phyloP scores from a whole-genome alignment of 2,113 vertebrate genomes.

The Heptranchias perlo region DNA sequence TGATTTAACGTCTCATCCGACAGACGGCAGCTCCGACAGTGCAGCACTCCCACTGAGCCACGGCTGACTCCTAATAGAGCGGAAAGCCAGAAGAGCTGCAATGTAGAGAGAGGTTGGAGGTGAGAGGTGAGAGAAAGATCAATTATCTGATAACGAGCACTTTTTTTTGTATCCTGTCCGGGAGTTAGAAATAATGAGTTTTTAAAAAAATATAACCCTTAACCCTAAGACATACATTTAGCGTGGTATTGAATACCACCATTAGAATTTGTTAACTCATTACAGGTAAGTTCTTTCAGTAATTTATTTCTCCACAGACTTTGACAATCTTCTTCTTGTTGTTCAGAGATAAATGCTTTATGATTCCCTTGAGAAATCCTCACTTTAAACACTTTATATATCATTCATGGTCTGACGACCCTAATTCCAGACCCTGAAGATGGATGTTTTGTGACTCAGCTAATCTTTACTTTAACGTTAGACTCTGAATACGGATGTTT shows the following conservation, averaged over 20 bases:
- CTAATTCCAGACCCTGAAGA: background rate
- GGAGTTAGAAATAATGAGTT: background rate
- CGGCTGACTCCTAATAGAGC: background rate
- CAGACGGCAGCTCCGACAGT: background rate
- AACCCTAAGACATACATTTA: too few relatives aligned
- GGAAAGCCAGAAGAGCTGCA: background rate
- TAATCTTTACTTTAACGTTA: background rate
- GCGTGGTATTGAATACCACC: too few relatives aligned
- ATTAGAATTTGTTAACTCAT: too few relatives aligned
- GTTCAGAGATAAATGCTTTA: too few relatives aligned
- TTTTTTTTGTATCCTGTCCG: background rate
- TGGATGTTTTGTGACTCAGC: background rate
- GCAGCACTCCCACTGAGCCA: background rate
- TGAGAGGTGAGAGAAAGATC: background rate
- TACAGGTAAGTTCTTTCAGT: too few relatives aligned
- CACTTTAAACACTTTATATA: too few relatives aligned
- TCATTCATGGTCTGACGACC: background rate
- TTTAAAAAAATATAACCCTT: too few relatives aligned
- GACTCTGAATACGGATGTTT: background rate
- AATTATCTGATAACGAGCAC: too few relatives aligned
- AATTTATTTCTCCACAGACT: too few relatives aligned
- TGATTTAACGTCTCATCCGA: too few relatives aligned
- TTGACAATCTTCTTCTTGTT: too few relatives aligned
- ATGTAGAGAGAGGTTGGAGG: background rate
- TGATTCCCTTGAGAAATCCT: too few relatives aligned